A percentile compares a stretch with the other conserved stretches of the same genome.
phyloP scores from a whole-genome alignment of 2,797 vertebrate genomes.

The Hippocampus kuda region DNA sequence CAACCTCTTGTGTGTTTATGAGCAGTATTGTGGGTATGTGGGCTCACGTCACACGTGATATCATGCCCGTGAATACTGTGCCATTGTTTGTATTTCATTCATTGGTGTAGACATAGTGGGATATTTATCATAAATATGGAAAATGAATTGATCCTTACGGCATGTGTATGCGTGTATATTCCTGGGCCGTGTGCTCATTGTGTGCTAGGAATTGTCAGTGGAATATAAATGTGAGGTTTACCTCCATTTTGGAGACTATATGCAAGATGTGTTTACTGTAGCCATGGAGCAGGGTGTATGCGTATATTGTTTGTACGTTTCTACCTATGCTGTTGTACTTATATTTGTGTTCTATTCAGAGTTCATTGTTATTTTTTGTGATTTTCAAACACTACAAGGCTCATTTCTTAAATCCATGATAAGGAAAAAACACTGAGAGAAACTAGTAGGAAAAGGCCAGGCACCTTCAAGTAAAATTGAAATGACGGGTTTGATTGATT shows the following conservation, averaged over 20 bases:
- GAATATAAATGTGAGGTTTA: conserved; percentile 54
- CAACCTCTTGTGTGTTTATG: conserved; percentile 59
- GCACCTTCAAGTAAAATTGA: background rate
- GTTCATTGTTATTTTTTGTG: conserved; percentile 3
- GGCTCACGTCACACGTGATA: conserved; percentile 43
- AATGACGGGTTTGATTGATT: background rate
- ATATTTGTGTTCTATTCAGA: conserved; percentile 10
- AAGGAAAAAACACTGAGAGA: background rate
- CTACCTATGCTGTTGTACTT: conserved; percentile 14
- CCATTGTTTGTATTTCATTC: conserved; percentile 62
- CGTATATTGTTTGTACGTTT: conserved; percentile 28
- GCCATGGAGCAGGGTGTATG: conserved; percentile 35
- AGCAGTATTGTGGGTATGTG: conserved; percentile 38
- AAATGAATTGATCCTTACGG: conserved; percentile 62
- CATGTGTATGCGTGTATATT: conserved; percentile 46
- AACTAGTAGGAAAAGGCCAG: background rate
- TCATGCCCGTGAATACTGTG: conserved; percentile 50
- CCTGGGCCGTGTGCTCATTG: conserved; percentile 27
- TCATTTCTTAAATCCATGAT: background rate
- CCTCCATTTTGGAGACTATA: conserved; percentile 39
- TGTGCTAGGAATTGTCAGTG: conserved; percentile 46
- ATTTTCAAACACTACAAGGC: background rate
- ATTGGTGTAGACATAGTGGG: conserved; percentile 50
- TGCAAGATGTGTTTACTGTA: conserved; percentile 48
- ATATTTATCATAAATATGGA: conserved; percentile 60